Base-by-base conservation (phyloP, 2,888 invertebrate species). In the Leuctra nigra region DNA sequence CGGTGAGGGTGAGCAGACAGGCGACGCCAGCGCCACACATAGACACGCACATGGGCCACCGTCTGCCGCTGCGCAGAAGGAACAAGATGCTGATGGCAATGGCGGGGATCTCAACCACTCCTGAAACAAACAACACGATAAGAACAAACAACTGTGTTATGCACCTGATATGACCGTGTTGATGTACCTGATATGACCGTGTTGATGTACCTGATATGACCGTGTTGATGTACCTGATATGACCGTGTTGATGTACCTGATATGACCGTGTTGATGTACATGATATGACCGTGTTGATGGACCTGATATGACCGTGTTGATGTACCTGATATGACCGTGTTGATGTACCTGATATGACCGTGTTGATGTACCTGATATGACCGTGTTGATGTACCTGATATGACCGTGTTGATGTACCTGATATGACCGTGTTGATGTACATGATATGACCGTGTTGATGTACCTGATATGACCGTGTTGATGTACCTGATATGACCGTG, bases 21-120 rank as follows among this genome's bases (percentile, higher is more conserved):
- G 87, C 84, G 4, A 83, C 64, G 6, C 88, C 88, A 60, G 86
- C 82, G 1, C 79, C 74, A 0, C 85, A 67, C 73, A 88, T 77
- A 14, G 84, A 83, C 29, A 82, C 75, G 63, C 84, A 83, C 61
- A 87, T 77, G 0, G 88, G 84, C 73, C 84, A 80, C 63, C 86
- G 77, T 63, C 88, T 77, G 13, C 88, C 88, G 62, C 84, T 80
- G 68, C 83, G 84, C 63, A 86, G 72, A n/a, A 89, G 77, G 63
- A 88, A 81, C 14, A 85, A 78, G 65, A 88, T 87, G 65, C 87
- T 87, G 55, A 86, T 73, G 1, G 83, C 84, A 63, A 88, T 83
- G 18, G 88, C 86, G 35, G 89, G 89, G 56, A 89, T 77, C 73
- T 89, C 89, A 16, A 89, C 87, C 39, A 83, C 77, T 52, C 88